Base-by-base conservation (phyloP, 2,888 invertebrate genomes). In the Hoplodrina ambigua region DNA sequence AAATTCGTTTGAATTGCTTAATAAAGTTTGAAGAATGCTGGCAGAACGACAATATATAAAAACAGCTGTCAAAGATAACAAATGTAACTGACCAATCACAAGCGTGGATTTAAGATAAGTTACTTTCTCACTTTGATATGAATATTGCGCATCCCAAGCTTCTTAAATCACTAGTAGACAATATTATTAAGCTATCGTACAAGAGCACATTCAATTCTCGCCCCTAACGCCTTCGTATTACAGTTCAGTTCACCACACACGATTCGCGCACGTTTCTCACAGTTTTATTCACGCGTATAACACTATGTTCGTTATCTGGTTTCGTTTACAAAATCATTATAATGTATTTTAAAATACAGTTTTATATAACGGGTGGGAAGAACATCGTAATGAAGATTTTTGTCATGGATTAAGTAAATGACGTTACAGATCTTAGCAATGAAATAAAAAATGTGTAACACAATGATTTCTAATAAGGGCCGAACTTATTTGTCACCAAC, bases 171-270 rank as follows among this genome's bases (percentile, higher is more conserved):
- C 17, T 59, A 63, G 4, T 56, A 44, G 17, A 72, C 25, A 52
- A 3, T 56, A 37, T 37, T 8, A 33, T 4, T 19, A 72, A 56
- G 25, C 44, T 75, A 70, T 56, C 4, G 3, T 77, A 77, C 78
- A 73, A 56, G 54, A 78, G 25, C 58, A 68, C 70, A 79, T 10
- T 53, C 41, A 13, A 82, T 71, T 79, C 82, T 76, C 69, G 82
- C 82, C 73, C 75, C 80, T 70, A 63, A 57, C 0, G 3, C 41
- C 20, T 50, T 59, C 49, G 54, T 52, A 59, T 59, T 67, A 82
- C 70, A 82, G 80, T 77, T 53, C 71, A 73, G 25, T 71, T 68
- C 60, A 30, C 70, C 53, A 53, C 74, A 49, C 50, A 56, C 13
- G 8, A 44, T 54, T 25, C 50, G 25, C 64, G 41, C 73, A 60